Percentiles rank a stretch among this genome's conserved stretches.
phyloP scores from a whole-genome alignment of 1,140 invertebrate species.

The Drosophila takahashii region DNA sequence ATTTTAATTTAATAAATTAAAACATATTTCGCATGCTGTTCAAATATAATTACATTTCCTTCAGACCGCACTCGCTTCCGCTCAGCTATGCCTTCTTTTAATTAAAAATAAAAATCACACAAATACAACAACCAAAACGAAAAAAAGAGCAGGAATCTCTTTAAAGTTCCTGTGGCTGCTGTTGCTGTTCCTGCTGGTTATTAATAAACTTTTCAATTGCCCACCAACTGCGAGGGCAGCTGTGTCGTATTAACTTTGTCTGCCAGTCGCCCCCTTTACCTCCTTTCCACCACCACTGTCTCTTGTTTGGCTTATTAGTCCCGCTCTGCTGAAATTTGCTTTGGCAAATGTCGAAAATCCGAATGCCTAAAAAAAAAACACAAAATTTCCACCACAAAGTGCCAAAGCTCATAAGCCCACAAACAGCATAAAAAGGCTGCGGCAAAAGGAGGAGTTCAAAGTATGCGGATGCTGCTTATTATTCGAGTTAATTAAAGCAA shows the following conservation, averaged over 20 bases:
- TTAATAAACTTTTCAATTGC: conserved; percentile 81
- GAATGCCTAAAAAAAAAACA: conserved; percentile 49
- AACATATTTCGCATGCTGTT: conserved; percentile 72
- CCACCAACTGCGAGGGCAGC: conserved; percentile 67
- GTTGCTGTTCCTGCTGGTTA: conserved; percentile 54
- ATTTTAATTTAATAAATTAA: conserved; percentile 80
- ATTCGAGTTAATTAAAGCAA: conserved; percentile 77
- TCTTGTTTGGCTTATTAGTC: conserved; percentile 59
- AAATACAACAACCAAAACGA: too few species aligned
- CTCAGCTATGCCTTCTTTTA: conserved; percentile 44
- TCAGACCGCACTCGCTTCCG: conserved; percentile 31
- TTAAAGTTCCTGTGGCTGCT: conserved; percentile 38
- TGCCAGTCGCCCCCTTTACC: not conserved
- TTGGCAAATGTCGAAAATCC: conserved; percentile 69
- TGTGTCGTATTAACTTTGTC: conserved; percentile 72
- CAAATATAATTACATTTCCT: conserved; percentile 77
- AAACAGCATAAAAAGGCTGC: conserved; percentile 59
- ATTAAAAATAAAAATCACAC: conserved; percentile 70
- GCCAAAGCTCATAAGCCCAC: conserved; percentile 64
- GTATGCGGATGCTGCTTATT: conserved; percentile 58
- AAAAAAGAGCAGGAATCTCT: conserved; percentile 31
- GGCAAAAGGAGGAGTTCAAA: conserved; percentile 1
- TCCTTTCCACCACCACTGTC: conserved; percentile 2
- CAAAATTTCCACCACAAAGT: conserved; percentile 51
- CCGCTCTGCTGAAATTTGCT: conserved; percentile 55